Conservation (phyloP, 2,113 vertebrate genomes). For the Phrynosoma blainvillii region DNA sequence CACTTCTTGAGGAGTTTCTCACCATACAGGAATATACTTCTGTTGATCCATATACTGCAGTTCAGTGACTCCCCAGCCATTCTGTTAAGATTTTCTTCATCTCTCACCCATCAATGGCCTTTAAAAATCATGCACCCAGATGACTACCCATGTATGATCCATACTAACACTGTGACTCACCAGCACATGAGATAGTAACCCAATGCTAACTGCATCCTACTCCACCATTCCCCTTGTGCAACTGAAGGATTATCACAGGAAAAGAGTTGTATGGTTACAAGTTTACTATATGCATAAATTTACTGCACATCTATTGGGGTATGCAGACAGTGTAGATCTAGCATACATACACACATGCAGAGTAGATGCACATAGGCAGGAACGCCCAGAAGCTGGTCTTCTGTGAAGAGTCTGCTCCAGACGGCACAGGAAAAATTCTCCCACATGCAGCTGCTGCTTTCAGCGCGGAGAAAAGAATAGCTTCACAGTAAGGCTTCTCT, state of each 20-base stretch:
- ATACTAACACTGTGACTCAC: neutral
- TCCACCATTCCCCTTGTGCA: neutral
- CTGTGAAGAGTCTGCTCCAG: too few relatives aligned
- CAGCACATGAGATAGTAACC: neutral
- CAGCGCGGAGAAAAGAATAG: too few relatives aligned
- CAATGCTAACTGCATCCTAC: neutral
- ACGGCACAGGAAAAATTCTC: too few relatives aligned
- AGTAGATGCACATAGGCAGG: too few relatives aligned
- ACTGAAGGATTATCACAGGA: neutral
- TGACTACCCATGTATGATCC: neutral
- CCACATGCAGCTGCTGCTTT: too few relatives aligned
- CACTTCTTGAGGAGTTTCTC: neutral
- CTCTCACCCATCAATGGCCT: neutral
- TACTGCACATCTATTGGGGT: fast-evolving
- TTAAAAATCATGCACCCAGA: neutral
- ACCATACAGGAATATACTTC: neutral
- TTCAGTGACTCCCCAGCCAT: neutral
- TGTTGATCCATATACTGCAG: neutral
- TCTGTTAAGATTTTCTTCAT: neutral
- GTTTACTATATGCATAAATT: fast-evolving
- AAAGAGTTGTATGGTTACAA: neutral
- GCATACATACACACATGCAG: too few relatives aligned
- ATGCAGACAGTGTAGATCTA: too few relatives aligned
- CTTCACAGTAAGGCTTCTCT: too few relatives aligned
- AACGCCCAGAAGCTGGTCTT: too few relatives aligned